Evolutionary conservation across 53 echinoderm and acorn worm species (phyloP).

Genomic region (Crossaster papposus): DNA sequence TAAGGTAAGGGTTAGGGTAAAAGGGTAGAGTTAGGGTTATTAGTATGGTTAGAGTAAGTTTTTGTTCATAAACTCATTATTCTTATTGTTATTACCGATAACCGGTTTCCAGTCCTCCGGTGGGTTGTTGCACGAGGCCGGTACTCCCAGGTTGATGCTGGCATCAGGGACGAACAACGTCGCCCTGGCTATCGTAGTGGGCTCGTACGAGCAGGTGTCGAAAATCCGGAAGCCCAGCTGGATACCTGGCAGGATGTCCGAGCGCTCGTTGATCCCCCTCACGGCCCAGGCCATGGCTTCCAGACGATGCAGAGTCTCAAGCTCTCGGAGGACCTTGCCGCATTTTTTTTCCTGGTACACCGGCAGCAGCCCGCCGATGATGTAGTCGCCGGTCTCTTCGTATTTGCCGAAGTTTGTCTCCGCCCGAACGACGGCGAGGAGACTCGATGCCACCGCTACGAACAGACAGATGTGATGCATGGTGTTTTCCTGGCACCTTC

Average conservation of each 20-base stretch:
- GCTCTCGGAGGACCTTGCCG: constrained; percentile 56
- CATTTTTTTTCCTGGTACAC: constrained; percentile 66
- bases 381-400: constrained; percentile 73
- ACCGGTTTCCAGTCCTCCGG: not conserved
- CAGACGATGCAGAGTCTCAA: constrained; percentile 74
- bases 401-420: constrained; percentile 39
- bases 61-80: no score
- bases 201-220: constrained; percentile 87
- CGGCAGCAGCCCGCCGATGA: constrained; percentile 81
- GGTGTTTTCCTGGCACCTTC: not conserved
- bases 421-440: not conserved
- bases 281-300: constrained; percentile 91
- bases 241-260: constrained; percentile 71
- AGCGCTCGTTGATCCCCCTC: constrained; percentile 67
- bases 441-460: not conserved
- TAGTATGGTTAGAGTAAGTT: no score
- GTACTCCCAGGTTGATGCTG: constrained; percentile 15
- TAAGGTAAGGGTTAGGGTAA: no score
- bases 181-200: constrained; percentile 64
- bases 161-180: constrained; percentile 67
- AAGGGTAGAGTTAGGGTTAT: no score
- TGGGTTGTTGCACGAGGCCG: not conserved
- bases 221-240: constrained; percentile 83
- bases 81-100: constrained; percentile 34
- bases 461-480: not conserved